Base-by-base conservation (phyloP, 2,113 vertebrate species). In the Campylomormyrus tamandua region DNA sequence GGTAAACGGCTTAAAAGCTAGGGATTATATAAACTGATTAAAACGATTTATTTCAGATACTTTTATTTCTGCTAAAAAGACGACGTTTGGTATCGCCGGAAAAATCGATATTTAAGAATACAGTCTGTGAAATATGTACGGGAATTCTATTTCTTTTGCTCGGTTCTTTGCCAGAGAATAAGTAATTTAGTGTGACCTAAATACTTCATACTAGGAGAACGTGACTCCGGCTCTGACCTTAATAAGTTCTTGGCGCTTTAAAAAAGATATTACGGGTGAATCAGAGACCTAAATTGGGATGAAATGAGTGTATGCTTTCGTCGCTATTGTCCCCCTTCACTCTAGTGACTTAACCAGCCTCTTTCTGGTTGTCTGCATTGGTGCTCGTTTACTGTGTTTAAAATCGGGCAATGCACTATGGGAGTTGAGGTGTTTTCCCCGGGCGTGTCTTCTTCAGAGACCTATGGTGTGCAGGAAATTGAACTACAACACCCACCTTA, bases 401-500 rank as follows among this genome's bases (percentile, higher is more conserved):
- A 52, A 52, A 89, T 84, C 89, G 52, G 90, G 94, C 92, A 62
- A 87, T 94, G 95, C 94, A 95, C 93, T 88, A 90, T 96, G 95
- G 95, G 94, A 93, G 93, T 92, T 92, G 94, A 91, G 92, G 94
- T 95, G 89, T 93, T 49, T 93, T 91, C 92, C 90, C 94, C 95
- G 94, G 95, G 94, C 94, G 94, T 95, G 94, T 95, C 94, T 95
- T n/a, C 83, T 31, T 42, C 46, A 19, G 83, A 92, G 93, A 92
- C 93, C 95, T 94, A 93, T 94, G 93, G 91, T 27, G 90, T 90
- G 87, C 62, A 49, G 45, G 48, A 89, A 90, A 91, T 86, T 89
- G 89, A 92, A 95, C 95, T 95, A 94, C 95, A 95, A 93, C 94
- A 95, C 93, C 94, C 95, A 95, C 87, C 89, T 88, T 94, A 90